Evolutionary conservation across 2,888 invertebrate species (phyloP), one percentile per base, ranked within the genome.

Genomic region (Drosophila helvetica): DNA sequence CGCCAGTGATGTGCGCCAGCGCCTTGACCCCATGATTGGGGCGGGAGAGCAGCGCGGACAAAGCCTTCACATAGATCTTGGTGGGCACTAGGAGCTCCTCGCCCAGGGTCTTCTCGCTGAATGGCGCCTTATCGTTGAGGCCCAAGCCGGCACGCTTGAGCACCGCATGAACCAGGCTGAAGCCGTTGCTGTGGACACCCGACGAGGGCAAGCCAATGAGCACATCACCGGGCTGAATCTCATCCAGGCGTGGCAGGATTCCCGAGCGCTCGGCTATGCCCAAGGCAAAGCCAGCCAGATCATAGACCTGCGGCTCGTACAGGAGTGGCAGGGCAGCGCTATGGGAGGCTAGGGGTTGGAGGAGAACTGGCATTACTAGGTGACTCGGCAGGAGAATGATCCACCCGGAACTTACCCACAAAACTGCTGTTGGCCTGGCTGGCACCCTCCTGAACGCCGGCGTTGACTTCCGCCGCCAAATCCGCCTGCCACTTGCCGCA

Each of bases 181-280:
- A 99, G 0, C 99, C 99, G 92, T 99, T 99, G 91, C 98, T 98
- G 91, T 99, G 99, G 6, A 99, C 94, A 5, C 99, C 99, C 88
- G 95, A 96, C 0, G 99, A 99, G 0, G 97, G 95, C 42, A 99
- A 91, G 1, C 97, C 98, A 78, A 99, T 96, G 1, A 99, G 93
- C 47, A 96, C 93, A 90, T 99, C 98, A 0, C 96, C 97, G 0
- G 93, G 93, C 50, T 92, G 91, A 58, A 99, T 96, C 10, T 95
- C 94, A 33, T 94, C 93, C 33, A 94, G 93, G 70, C 93, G 94
- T 5, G 98, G 98, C 84, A 98, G 92, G 19, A 98, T 94, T 53
- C 93, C 92, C 0, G 93, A 91, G 7, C 95, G 93, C 90, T 99
- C 98, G 0, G 98, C 97, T 0, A 97, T 98, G 1, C 99, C 99